Evolutionary conservation across 1,140 invertebrate genomes (phyloP).

Genomic region (Lerema accius): DNA sequence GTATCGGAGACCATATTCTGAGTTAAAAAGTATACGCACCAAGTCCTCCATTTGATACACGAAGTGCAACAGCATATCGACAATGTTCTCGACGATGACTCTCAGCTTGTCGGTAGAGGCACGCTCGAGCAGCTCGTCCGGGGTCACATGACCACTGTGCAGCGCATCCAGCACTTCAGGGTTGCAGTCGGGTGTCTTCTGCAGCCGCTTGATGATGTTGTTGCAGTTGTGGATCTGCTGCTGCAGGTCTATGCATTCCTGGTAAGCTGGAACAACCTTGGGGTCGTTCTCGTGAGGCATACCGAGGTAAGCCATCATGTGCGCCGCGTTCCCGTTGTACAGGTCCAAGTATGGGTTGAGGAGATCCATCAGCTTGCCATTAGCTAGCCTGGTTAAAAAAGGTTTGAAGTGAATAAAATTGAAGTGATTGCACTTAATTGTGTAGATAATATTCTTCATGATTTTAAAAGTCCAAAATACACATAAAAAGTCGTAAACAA

Average conservation of each 20-base stretch:
- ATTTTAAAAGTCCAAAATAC: too few relatives aligned
- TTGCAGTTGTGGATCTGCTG: slow-evolving; percentile 77
- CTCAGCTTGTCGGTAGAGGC: slow-evolving; percentile 90
- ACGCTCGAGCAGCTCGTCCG: slow-evolving; percentile 81
- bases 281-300: slow-evolving; percentile 85
- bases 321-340: slow-evolving; percentile 90
- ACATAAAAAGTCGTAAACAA: too few relatives aligned
- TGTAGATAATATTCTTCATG: too few relatives aligned
- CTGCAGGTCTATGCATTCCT: slow-evolving; percentile 84
- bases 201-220: slow-evolving; percentile 68
- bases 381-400: slow-evolving; percentile 88
- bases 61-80: slow-evolving; percentile 90
- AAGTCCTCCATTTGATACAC: slow-evolving; percentile 84
- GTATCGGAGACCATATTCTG: too few relatives aligned
- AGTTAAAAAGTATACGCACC: slow-evolving; percentile 62
- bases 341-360: slow-evolving; percentile 89
- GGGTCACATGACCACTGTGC: slow-evolving; percentile 55
- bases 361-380: slow-evolving; percentile 90
- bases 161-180: slow-evolving; percentile 58
- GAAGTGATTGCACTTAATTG: too few relatives aligned
- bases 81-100: slow-evolving; percentile 89
- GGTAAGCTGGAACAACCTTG: slow-evolving; percentile 91
- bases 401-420: neutral
- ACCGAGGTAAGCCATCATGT: slow-evolving; percentile 91
- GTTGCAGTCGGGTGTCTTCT: slow-evolving; percentile 53